A percentile compares a stretch with the other conserved stretches of the same genome.
These are phyloP conservation scores for Dendrolimus punctatus DNA, from an alignment of 1,140 invertebrate species.

Conservation along the genomic window DNA sequence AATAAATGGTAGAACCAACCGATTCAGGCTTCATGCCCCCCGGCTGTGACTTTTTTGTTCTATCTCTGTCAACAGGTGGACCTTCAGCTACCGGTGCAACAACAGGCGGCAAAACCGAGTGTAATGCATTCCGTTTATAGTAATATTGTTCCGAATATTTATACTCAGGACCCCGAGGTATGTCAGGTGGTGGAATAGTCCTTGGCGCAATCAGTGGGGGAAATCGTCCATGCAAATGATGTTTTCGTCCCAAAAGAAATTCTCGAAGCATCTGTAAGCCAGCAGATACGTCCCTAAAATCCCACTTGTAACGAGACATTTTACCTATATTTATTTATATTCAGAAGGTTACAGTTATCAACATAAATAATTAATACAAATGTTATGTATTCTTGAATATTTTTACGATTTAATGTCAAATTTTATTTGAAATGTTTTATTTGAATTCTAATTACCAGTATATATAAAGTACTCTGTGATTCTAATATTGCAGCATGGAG, in stretches of 20 bases:
- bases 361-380: no score
- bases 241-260: conserved; percentile 46
- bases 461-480: no score
- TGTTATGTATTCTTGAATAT: no score
- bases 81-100: conserved; percentile 45
- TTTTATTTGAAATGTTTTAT: no score
- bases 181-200: conserved; percentile 37
- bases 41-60: conserved; percentile 14
- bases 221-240: conserved; percentile 41
- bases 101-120: conserved; percentile 46
- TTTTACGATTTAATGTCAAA: no score
- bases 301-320: conserved; percentile 20
- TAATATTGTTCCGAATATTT: conserved; percentile 48
- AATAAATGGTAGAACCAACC: conserved; percentile 12
- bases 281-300: conserved; percentile 36
- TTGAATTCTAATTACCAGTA: no score
- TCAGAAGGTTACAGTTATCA: no score
- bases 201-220: conserved; percentile 33
- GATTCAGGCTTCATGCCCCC: conserved; percentile 17
- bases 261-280: conserved; percentile 34
- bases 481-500: no score
- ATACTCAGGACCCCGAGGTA: conserved; percentile 34
- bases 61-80: conserved; percentile 17
- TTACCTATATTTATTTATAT: not conserved
- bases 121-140: conserved; percentile 24